Evolutionary conservation across 2,113 vertebrate species (phyloP).

Genomic region (Misgurnus mizolepis): DNA sequence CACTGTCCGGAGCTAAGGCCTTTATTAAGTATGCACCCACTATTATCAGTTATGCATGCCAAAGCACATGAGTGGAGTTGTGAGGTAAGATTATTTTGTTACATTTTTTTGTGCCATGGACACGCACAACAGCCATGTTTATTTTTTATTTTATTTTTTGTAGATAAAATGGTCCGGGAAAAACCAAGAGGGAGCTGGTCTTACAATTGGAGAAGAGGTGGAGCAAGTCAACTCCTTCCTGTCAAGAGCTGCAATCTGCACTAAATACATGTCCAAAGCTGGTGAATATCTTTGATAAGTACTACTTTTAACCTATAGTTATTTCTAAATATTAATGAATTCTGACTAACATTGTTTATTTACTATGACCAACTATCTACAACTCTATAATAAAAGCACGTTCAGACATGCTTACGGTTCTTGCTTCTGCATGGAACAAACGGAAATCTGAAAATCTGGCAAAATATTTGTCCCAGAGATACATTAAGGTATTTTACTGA

Average conservation of each 20-base stretch:
- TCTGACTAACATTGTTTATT: no score
- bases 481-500: conserved; percentile 5
- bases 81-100: neutral
- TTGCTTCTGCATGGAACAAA: conserved; percentile 9
- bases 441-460: neutral
- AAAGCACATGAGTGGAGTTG: conserved; percentile 3
- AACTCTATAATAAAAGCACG: no score
- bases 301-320: no score
- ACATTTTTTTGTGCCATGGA: neutral
- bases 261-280: no score
- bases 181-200: conserved; percentile 2
- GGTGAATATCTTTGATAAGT: no score
- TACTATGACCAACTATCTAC: no score
- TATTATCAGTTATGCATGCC: conserved; percentile 8
- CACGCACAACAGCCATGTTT: neutral
- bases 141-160: neutral
- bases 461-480: neutral
- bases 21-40: neutral
- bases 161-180: neutral
- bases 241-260: neutral
- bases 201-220: neutral
- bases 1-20: neutral
- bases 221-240: conserved; percentile 1
- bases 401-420: neutral
- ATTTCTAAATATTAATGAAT: no score